These are phyloP conservation scores for Sepiola atlantica DNA, from an alignment of 2,888 invertebrate genomes.

Conservation along the genomic window DNA sequence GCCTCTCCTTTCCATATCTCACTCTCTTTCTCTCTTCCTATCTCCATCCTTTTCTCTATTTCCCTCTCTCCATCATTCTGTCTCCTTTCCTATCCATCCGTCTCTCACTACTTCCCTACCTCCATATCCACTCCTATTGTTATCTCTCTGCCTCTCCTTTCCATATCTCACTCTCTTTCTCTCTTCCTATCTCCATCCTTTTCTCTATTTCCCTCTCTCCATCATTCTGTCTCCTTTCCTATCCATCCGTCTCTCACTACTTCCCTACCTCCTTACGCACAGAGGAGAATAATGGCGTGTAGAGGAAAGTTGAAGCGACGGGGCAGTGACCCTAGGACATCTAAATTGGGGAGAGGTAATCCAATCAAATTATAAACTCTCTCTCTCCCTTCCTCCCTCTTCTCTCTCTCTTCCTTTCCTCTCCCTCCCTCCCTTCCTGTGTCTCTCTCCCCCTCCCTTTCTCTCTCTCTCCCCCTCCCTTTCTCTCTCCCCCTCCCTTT, in stretches of 20 bases:
- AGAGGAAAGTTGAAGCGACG: neutral
- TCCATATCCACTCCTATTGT: neutral
- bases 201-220: neutral
- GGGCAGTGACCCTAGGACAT: neutral
- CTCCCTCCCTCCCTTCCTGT: no score
- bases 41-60: neutral
- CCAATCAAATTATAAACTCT: neutral
- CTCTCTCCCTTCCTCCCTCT: no score
- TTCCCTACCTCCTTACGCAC: neutral
- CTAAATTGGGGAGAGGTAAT: neutral
- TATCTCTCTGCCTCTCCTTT: neutral
- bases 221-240: neutral
- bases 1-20: neutral
- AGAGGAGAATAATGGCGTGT: neutral
- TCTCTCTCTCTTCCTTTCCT: no score
- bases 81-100: neutral
- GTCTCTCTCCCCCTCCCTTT: neutral
- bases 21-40: neutral
- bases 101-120: neutral
- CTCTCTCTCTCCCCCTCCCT: neutral
- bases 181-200: neutral
- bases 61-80: neutral
- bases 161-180: neutral
- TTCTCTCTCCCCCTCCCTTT: neutral
- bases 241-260: neutral